Evolutionary conservation across 2,113 vertebrate genomes (phyloP).

Genomic region (Bufo gargarizans): DNA sequence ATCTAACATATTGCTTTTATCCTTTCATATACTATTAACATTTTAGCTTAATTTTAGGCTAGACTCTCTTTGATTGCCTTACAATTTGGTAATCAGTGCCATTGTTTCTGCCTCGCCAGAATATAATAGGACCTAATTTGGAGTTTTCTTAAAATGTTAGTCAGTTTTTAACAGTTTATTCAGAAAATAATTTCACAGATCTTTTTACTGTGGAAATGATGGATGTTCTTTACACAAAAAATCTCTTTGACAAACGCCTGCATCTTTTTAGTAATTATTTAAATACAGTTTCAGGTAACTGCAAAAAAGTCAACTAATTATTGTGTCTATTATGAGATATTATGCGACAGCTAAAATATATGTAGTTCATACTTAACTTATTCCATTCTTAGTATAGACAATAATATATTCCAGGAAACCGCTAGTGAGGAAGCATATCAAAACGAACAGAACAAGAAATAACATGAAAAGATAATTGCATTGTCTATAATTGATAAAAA

Average conservation of each 20-base stretch:
- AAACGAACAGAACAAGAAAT: not conserved
- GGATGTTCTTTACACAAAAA: not conserved
- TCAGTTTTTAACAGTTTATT: not conserved
- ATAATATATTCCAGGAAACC: too few species aligned
- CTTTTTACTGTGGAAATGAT: not conserved
- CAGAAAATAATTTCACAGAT: not conserved
- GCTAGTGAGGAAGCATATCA: not conserved
- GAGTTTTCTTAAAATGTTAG: conserved; percentile 37
- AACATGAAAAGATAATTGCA: not conserved
- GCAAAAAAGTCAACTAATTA: not conserved
- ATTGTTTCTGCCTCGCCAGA: conserved; percentile 44
- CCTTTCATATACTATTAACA: conserved; percentile 45
- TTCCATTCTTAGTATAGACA: not conserved
- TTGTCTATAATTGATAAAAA: not conserved
- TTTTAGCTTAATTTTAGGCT: conserved; percentile 51
- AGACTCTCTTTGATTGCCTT: conserved; percentile 41
- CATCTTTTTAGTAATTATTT: conserved; percentile 10
- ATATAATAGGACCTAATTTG: conserved; percentile 50
- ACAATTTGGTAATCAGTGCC: conserved; percentile 49
- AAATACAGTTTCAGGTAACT: conserved; percentile 19
- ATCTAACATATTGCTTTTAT: conserved; percentile 30
- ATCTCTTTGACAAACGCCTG: not conserved
- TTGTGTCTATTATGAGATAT: not conserved
- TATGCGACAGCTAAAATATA: not conserved
- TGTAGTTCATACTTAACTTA: not conserved